A percentile compares a stretch with the other conserved stretches of the same genome.
These are phyloP conservation scores for Muscicapa striata DNA, from an alignment of 2,797 vertebrate species.

Conservation along the genomic window DNA sequence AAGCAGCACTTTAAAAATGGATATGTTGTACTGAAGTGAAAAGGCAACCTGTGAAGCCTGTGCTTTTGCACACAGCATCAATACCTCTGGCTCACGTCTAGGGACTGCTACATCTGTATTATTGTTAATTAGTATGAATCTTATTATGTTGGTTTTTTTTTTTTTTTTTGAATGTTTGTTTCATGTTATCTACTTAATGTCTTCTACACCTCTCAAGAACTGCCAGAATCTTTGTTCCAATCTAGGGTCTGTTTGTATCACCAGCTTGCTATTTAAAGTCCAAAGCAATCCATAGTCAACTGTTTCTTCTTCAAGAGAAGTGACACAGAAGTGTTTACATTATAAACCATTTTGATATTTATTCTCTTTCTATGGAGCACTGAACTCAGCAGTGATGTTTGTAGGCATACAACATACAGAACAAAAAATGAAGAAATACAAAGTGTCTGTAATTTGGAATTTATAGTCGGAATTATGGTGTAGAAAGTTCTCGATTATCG, in stretches of 20 bases:
- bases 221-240: background rate
- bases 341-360: background rate
- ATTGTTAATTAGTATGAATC: background rate
- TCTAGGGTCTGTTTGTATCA: background rate
- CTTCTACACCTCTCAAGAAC: background rate
- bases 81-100: background rate
- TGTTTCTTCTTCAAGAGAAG: background rate
- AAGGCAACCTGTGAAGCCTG: background rate
- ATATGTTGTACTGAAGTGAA: background rate
- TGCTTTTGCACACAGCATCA: background rate
- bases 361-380: background rate
- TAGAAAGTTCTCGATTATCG: fast-evolving
- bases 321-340: background rate
- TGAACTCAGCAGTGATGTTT: background rate
- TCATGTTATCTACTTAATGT: background rate
- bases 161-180: background rate
- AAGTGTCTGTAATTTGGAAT: background rate
- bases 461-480: background rate
- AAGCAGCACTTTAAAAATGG: background rate
- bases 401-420: background rate
- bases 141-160: background rate
- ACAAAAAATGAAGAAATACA: background rate
- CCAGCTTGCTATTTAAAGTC: background rate
- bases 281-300: background rate
- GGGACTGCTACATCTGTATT: background rate